Evolutionary conservation across 2,888 invertebrate species (phyloP).

Genomic region (Nemurella pictetii): DNA sequence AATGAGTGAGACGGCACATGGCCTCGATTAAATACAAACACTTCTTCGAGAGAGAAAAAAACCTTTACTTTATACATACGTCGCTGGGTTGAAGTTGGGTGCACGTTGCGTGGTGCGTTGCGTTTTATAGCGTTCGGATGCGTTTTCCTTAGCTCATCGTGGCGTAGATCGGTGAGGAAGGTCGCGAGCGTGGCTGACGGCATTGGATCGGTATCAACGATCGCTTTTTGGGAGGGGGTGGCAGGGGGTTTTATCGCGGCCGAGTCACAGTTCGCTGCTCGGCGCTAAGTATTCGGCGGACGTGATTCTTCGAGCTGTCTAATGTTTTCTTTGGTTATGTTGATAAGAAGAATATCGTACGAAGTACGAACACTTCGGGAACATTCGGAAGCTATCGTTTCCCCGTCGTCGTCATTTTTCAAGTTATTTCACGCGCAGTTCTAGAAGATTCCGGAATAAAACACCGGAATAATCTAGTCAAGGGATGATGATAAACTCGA

Average conservation of each 20-base stretch:
- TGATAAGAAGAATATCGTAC: too few relatives aligned
- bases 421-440: neutral
- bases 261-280: too few relatives aligned
- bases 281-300: too few relatives aligned
- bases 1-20: neutral
- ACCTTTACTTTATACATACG: neutral
- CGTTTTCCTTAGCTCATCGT: too few relatives aligned
- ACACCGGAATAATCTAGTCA: too few relatives aligned
- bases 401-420: neutral
- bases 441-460: neutral
- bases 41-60: neutral
- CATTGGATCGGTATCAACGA: neutral
- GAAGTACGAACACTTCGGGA: too few relatives aligned
- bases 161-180: neutral
- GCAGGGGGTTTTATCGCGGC: neutral
- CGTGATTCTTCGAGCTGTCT: too few relatives aligned
- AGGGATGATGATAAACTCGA: too few relatives aligned
- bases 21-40: conserved; percentile 1
- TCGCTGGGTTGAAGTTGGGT: too few relatives aligned
- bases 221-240: neutral
- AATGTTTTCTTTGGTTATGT: too few relatives aligned
- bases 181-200: neutral
- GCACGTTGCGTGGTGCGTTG: neutral
- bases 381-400: neutral
- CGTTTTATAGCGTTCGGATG: too few relatives aligned